Conservation (phyloP, 2,888 invertebrate species). For the Aromia moschata region DNA sequence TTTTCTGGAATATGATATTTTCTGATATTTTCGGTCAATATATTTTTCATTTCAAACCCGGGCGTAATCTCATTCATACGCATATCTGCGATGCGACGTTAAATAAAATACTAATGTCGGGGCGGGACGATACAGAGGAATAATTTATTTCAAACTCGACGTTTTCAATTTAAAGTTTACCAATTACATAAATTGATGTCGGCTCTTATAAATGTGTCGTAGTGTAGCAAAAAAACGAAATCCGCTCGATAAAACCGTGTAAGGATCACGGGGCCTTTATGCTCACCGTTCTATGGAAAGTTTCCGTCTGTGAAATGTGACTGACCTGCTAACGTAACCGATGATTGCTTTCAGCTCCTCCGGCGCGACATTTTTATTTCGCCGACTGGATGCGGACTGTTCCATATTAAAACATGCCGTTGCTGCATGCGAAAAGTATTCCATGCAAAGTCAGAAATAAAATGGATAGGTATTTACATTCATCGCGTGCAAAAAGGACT, state of each 20-base stretch:
- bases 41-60: too few species aligned
- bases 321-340: slow-evolving; percentile 9
- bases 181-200: slow-evolving; percentile 41
- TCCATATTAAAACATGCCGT: too few species aligned
- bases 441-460: too few species aligned
- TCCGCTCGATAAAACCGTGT: slow-evolving; percentile 6
- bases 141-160: slow-evolving; percentile 38
- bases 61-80: not conserved
- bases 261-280: slow-evolving; percentile 14
- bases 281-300: slow-evolving; percentile 7
- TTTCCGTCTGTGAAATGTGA: slow-evolving; percentile 10
- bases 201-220: slow-evolving; percentile 28
- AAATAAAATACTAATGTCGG: slow-evolving; percentile 11
- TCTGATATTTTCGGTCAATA: too few species aligned
- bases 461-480: too few species aligned
- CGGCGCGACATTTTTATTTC: not conserved
- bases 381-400: too few species aligned
- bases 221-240: slow-evolving; percentile 14
- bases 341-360: not conserved
- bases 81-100: slow-evolving; percentile 1
- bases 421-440: too few species aligned
- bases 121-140: slow-evolving; percentile 12
- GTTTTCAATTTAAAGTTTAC: slow-evolving; percentile 45
- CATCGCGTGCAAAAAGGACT: too few species aligned
- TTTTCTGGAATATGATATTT: too few species aligned